Base-by-base conservation (phyloP, 2,888 invertebrate genomes). In the Sphecodes monilicornis region DNA sequence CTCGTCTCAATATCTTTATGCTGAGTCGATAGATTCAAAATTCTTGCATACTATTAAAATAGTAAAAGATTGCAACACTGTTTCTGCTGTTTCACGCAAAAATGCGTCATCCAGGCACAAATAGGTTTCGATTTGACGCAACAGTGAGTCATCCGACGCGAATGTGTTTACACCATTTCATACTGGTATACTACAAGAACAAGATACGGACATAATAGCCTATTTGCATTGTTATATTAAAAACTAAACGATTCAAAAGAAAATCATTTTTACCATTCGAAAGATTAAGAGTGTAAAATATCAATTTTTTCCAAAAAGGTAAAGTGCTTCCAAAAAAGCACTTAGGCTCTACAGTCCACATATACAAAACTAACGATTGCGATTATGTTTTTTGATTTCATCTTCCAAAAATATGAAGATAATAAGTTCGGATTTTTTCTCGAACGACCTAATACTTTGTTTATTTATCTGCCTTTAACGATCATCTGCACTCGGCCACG, bases 51-150 rank as follows among this genome's bases (percentile, higher is more conserved):
- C n/a, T n/a, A 54, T 54, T 54, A n/a, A 54, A 54, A 54, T 54
- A 54, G 54, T 54, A 54, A 54, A 54, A 54, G n/a, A 54, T 54
- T 54, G 54, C 54, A 54, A 54, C 54, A 54, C n/a, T n/a, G 11
- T 54, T 54, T 54, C 54, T 54, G n/a, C 54, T 54, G 54, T 54
- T n/a, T 54, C 54, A 11, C 54, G 11, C 54, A 54, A 54, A 54
- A n/a, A n/a, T 54, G 54, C 11, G n/a, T 54, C 54, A 54, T 54
- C n/a, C n/a, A n/a, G n/a, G 54, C n/a, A n/a, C n/a, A 54, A 54
- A 54, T 54, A 54, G 54, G n/a, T 54, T n/a, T n/a, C 32, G 16
- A 29, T 60, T 32, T 18, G 32, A 60, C 18, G 60, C 18, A 29
- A 18, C 29, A 29, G 6, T 32, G 29, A 29, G 18, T 60, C 32